Evolutionary conservation across 1,140 invertebrate species (phyloP).

Genomic region (Philopotamus ludificatus): DNA sequence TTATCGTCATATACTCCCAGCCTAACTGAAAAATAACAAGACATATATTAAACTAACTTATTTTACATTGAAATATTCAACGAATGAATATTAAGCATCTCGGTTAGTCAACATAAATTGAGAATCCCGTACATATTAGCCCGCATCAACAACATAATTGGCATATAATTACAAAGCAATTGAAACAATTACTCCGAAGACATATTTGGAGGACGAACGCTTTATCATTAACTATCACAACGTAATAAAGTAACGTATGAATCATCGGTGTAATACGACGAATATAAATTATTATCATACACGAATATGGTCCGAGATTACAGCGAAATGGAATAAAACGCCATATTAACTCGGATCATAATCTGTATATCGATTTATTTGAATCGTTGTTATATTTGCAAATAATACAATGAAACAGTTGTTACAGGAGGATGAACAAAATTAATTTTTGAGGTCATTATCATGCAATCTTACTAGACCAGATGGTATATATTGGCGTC

Average conservation of each 20-base stretch:
- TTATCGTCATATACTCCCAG: constrained; percentile 17
- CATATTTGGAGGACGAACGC: neutral
- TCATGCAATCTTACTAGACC: neutral
- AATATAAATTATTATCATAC: too few relatives aligned
- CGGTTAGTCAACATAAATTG: neutral
- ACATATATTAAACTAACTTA: neutral
- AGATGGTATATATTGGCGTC: neutral
- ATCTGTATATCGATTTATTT: too few relatives aligned
- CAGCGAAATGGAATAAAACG: too few relatives aligned
- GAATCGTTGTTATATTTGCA: too few relatives aligned
- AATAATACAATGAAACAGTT: too few relatives aligned
- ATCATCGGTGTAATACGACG: too few relatives aligned
- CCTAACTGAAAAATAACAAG: constrained; percentile 31
- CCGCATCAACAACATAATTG: neutral
- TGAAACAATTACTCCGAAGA: constrained; percentile 8
- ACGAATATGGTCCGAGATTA: too few relatives aligned
- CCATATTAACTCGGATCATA: too few relatives aligned
- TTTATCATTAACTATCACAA: too few relatives aligned
- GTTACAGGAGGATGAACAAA: too few relatives aligned
- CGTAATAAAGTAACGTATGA: too few relatives aligned
- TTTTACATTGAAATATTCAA: neutral
- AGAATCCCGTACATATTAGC: neutral
- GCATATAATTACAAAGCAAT: constrained; percentile 21
- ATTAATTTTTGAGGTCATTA: neutral
- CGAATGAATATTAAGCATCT: neutral